Evolutionary conservation across 1,140 invertebrate species (phyloP).

Genomic region (Lordiphosa mommai): DNA sequence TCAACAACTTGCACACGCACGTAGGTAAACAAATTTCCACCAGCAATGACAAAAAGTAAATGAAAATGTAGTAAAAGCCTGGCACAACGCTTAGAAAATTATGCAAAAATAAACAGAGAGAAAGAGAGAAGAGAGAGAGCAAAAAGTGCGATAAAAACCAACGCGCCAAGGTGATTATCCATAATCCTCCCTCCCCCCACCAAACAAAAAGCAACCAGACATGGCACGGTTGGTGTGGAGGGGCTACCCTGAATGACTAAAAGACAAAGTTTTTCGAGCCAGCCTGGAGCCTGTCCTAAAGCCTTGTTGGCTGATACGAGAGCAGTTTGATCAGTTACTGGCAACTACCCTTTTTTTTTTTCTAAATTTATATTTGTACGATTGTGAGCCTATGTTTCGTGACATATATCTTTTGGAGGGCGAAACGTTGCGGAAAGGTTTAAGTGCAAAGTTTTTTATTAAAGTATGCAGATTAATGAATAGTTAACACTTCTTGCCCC

Average conservation of each 20-base stretch:
- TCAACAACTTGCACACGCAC: slow-evolving; percentile 51
- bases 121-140: slow-evolving; percentile 19
- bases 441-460: no score
- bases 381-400: no score
- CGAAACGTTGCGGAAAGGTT: no score
- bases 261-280: slow-evolving; percentile 62
- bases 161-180: slow-evolving; percentile 65
- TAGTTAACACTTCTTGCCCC: no score
- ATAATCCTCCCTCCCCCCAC: slow-evolving; percentile 45
- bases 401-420: no score
- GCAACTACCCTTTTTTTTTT: no score
- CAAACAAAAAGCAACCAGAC: slow-evolving; percentile 21
- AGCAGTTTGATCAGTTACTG: no score
- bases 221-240: slow-evolving; percentile 9
- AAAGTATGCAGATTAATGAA: no score
- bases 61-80: slow-evolving; percentile 67
- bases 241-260: slow-evolving; percentile 41
- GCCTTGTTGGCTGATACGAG: background rate
- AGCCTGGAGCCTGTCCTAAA: slow-evolving; percentile 28
- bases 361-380: no score
- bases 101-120: slow-evolving; percentile 64
- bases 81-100: slow-evolving; percentile 62
- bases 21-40: slow-evolving; percentile 65
- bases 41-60: slow-evolving; percentile 42
- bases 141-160: slow-evolving; percentile 66